These are phyloP conservation scores for Psilopsiagon aurifrons DNA, from an alignment of 2,113 vertebrate species.

Conservation along the genomic window DNA sequence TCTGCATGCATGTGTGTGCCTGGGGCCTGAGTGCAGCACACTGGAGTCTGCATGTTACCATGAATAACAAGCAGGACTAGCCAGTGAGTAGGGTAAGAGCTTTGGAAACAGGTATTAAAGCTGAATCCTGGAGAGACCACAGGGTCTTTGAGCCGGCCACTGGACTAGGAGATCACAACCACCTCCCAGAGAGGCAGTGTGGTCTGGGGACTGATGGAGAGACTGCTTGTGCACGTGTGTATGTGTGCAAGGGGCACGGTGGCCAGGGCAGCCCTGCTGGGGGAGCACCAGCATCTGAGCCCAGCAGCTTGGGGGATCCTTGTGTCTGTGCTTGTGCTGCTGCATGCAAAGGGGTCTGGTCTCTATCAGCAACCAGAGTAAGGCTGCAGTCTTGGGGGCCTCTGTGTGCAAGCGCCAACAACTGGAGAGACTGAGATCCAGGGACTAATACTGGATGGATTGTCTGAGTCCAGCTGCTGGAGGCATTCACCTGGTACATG, in stretches of 20 bases:
- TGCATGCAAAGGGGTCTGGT: background rate
- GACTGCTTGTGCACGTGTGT: background rate
- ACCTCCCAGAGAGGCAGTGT: background rate
- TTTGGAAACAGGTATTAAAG: background rate
- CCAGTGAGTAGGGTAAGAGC: background rate
- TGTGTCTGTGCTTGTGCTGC: background rate
- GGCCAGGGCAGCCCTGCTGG: background rate
- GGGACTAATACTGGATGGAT: background rate
- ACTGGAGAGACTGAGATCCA: background rate
- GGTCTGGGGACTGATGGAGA: background rate
- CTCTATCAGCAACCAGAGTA: background rate
- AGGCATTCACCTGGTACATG: background rate
- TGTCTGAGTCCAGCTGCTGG: background rate
- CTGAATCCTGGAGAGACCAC: background rate
- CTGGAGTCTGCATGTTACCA: background rate
- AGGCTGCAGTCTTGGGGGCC: background rate
- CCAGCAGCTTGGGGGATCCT: rapidly evolving
- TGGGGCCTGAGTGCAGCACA: background rate
- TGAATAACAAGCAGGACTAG: background rate
- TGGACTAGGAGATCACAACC: background rate
- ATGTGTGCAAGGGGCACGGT: background rate
- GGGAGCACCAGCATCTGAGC: background rate
- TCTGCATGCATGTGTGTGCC: background rate
- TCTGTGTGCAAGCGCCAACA: background rate
- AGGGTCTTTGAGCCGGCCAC: background rate